Evolutionary conservation across 1,140 invertebrate species (phyloP).

Genomic region (Hirudo medicinalis): DNA sequence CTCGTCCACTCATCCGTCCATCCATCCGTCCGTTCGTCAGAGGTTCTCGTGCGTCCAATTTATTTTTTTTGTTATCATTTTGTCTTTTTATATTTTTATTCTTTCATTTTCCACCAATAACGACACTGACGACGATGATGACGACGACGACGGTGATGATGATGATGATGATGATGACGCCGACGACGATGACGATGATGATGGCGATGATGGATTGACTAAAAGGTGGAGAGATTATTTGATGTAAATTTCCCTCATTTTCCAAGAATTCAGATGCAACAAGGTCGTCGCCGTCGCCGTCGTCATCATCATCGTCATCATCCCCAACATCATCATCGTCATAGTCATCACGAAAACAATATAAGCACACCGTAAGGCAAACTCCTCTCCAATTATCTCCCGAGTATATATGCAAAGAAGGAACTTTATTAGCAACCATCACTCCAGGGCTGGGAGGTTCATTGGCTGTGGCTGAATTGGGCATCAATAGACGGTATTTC

Average conservation of each 20-base stretch:
- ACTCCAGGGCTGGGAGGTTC: too few species aligned
- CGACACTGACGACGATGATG: not conserved
- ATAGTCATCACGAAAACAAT: too few species aligned
- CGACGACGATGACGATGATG: not conserved
- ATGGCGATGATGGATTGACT: too few species aligned
- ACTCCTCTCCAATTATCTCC: too few species aligned
- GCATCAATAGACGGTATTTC: too few species aligned
- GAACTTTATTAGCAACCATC: too few species aligned
- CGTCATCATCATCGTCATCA: not conserved
- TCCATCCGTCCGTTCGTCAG: slow-evolving; percentile 1
- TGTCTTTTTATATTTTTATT: slow-evolving; percentile 14
- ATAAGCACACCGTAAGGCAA: too few species aligned
- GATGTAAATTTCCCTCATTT: too few species aligned
- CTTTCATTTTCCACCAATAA: not conserved
- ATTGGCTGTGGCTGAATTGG: too few species aligned
- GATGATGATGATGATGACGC: not conserved
- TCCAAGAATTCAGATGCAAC: not conserved
- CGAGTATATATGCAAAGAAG: too few species aligned
- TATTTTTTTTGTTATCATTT: slow-evolving; percentile 9
- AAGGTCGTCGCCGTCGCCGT: not conserved
- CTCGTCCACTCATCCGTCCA: not conserved
- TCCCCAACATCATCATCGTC: not conserved
- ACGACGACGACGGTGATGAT: not conserved
- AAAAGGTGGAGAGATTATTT: too few species aligned
- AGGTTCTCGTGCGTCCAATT: slow-evolving; percentile 4